Base-by-base conservation (phyloP, 1,140 invertebrate genomes). In the Brachionus angularis region DNA sequence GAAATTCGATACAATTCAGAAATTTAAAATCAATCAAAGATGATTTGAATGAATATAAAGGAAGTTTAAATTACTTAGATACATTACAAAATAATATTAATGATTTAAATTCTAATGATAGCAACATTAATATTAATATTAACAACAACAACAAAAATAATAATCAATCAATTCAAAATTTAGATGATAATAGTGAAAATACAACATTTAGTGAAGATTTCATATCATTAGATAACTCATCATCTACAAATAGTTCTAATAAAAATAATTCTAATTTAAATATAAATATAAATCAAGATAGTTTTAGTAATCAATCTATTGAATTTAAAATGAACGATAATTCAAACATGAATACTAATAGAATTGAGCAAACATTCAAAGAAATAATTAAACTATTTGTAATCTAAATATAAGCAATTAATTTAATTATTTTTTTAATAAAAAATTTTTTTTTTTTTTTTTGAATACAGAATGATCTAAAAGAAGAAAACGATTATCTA, bases 21-120 rank as follows among this genome's bases (percentile, higher is more conserved):
- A 34, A 25, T 34, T 34, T 55, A 34, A 18, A 42, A 23, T 39
- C 5, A 5, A 39, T 25, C 33, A 23, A 58, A 58, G 23, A 23
- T 39, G 53, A 58, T 39, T 21, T 10, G 5, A 25, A 39, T 39
- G 53, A 58, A 18, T 58, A 39, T 8, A 58, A 58, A 29, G 53
- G 53, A 58, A 58, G 53, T 34, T 14, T 58, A n/a, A 58, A 58
- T 39, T 58, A 25, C 39, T 58, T 58, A 21, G 53, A 58, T 25
- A 58, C 36, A 58, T 39, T 58, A 58, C 33, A 58, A 29, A 58
- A 39, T 58, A 34, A 58, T 39, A 18, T 23, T 1, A 55, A 55
- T 21, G 8, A 39, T 14, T 36, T 18, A 33, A 58, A 10, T 18
- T 34, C 1, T n/a, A n/a, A n/a, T n/a, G n/a, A n/a, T n/a, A n/a